phyloP scores from a whole-genome alignment of 1,140 invertebrate species.

The Tribolium castaneum region DNA sequence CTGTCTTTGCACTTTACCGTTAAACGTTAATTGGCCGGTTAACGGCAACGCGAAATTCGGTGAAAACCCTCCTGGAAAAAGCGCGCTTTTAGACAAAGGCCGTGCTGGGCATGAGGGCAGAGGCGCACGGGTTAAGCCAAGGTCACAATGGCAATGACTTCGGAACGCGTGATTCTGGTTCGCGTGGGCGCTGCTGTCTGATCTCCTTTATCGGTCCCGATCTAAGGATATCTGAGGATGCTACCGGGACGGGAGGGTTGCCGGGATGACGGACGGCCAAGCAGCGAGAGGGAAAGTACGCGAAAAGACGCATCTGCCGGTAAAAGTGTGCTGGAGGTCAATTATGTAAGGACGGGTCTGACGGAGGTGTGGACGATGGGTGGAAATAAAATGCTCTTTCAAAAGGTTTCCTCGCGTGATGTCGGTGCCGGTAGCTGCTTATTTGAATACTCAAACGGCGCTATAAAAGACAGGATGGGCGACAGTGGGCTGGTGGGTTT shows the following conservation, averaged over 20 bases:
- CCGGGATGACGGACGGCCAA: not conserved
- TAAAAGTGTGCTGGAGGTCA: not conserved
- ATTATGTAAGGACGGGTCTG: not conserved
- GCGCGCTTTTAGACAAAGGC: constrained; percentile 22
- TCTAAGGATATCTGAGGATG: not conserved
- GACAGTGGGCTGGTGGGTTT: not conserved
- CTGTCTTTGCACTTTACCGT: not conserved
- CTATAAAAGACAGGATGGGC: not conserved
- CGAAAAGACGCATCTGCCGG: not conserved
- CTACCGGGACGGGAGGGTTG: not conserved
- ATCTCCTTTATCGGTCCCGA: constrained; percentile 46
- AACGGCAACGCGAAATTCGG: constrained; percentile 15
- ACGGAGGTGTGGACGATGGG: not conserved
- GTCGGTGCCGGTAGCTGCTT: not conserved
- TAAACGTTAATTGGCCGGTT: not conserved
- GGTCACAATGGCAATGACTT: constrained; percentile 50
- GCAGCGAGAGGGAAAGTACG: not conserved
- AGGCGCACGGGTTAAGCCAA: constrained; percentile 47
- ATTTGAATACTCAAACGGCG: not conserved
- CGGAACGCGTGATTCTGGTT: constrained; percentile 42
- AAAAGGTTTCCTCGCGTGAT: not conserved
- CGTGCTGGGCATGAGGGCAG: constrained; percentile 40
- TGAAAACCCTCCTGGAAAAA: not conserved
- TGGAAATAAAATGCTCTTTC: not conserved
- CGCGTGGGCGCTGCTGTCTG: constrained; percentile 48